Evolutionary conservation across 2,113 vertebrate species (phyloP), one percentile per base, ranked within the genome.

Genomic region (Sakesphorus luctuosus): DNA sequence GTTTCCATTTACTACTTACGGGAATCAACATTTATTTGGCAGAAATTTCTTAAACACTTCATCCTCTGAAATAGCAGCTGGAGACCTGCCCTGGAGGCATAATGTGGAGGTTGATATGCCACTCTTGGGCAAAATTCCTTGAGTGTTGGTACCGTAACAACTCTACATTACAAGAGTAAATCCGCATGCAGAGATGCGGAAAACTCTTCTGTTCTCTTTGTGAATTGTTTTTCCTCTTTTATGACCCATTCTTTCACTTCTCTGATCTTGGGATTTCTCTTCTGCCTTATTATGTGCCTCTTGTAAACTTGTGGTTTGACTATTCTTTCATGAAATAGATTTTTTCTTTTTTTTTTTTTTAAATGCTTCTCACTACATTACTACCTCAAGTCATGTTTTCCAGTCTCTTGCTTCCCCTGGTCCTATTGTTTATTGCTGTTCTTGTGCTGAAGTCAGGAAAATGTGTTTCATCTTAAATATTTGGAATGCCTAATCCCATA

Each of bases 111-210:
- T 9, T 85, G 50, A 62, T 80, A 38, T 20, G 53, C 59, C 46
- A 40, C 18, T 90, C 33, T 21, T 85, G 90, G 84, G 71, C 80
- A 86, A 71, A 88, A 83, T 61, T 91, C 71, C 67, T 90, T 38
- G 33, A 62, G 26, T 58, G 16, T 74, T 94, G 59, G 85, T 96
- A 25, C 84, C 24, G 40, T 91, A 82, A 85, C 78, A 83, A 83
- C 84, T 91, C 13, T 38, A 19, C 62, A 55, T 72, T 89, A 59
- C 40, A 73, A 43, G 59, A 55, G 67, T 73, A 80, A 88, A 83
- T 93, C 24, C 5, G 0, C 24, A n/a, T 46, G 25, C 46, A 80
- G 72, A 79, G 18, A 49, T 69, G 35, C 28, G 26, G 10, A 71
- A 73, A 85, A 77, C 18, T 55, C 25, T 52, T 72, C 36, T 49